These are phyloP conservation scores for Micromussa lordhowensis DNA, from an alignment of 92 coral and sea anemone species.

Conservation along the genomic window DNA sequence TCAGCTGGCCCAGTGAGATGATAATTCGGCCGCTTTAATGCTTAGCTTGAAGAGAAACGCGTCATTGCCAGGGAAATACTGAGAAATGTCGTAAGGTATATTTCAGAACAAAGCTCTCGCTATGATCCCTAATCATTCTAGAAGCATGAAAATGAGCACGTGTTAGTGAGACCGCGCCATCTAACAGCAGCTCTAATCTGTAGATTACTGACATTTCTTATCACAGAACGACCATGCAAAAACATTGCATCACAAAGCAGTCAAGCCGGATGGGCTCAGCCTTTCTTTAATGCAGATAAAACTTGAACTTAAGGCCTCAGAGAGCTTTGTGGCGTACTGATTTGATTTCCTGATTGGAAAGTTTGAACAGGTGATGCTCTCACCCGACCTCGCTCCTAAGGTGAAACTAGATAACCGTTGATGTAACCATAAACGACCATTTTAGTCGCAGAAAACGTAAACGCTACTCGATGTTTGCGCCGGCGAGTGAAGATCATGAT, in stretches of 20 bases:
- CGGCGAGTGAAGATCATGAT: not conserved
- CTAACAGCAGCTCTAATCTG: no score
- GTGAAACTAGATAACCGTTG: not conserved
- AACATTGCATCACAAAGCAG: not conserved
- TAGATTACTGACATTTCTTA: not conserved
- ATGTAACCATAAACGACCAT: not conserved
- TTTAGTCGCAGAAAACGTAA: not conserved
- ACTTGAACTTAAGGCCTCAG: not conserved
- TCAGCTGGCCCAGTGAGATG: no score
- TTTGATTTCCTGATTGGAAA: conserved; percentile 11
- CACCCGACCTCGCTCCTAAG: not conserved
- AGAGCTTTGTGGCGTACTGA: not conserved
- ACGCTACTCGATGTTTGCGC: not conserved
- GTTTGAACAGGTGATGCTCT: not conserved
- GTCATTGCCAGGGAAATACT: no score
- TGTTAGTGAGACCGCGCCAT: no score
- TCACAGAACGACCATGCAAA: not conserved
- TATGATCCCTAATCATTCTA: no score
- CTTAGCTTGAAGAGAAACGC: no score
- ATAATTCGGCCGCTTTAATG: no score
- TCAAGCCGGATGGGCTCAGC: not conserved
- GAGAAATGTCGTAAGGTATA: no score
- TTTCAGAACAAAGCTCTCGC: no score
- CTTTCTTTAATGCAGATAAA: not conserved
- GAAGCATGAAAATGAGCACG: no score